These are phyloP conservation scores for Corticium candelabrum DNA, from an alignment of 37 sponge, comb jelly and placozoan species.

Conservation along the genomic window DNA sequence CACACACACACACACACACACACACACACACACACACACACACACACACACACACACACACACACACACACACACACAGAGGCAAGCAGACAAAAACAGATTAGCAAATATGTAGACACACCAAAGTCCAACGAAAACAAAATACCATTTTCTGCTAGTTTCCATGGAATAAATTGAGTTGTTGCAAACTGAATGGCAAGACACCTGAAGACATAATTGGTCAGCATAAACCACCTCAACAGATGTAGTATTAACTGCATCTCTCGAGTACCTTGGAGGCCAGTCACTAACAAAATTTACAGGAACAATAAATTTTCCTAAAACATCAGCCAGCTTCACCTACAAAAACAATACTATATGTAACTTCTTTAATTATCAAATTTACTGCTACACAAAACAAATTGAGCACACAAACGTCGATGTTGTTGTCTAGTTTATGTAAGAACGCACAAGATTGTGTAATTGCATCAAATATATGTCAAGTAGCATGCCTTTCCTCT, in stretches of 20 bases:
- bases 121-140: no score
- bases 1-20: no score
- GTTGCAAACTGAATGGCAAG: conserved; percentile 93
- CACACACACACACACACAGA: no score
- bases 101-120: not conserved
- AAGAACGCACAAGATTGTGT: no score
- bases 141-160: not conserved
- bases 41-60: conserved; percentile 5
- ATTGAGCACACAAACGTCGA: no score
- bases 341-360: not conserved
- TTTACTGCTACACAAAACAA: no score
- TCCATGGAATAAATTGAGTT: conserved; percentile 51
- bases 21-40: conserved; percentile 10
- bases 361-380: not conserved
- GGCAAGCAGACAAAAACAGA: no score
- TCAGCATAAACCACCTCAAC: not conserved
- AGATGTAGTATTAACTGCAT: not conserved
- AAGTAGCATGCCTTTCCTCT: no score
- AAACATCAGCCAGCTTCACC: conserved; percentile 69
- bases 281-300: conserved; percentile 54
- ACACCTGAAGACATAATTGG: conserved; percentile 26
- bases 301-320: conserved; percentile 61
- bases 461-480: no score
- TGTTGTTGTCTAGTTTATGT: no score
- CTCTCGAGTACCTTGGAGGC: conserved; percentile 26